These are phyloP conservation scores for Dendrocincla tyrannina DNA, from an alignment of 2,797 vertebrate species.

Conservation along the genomic window DNA sequence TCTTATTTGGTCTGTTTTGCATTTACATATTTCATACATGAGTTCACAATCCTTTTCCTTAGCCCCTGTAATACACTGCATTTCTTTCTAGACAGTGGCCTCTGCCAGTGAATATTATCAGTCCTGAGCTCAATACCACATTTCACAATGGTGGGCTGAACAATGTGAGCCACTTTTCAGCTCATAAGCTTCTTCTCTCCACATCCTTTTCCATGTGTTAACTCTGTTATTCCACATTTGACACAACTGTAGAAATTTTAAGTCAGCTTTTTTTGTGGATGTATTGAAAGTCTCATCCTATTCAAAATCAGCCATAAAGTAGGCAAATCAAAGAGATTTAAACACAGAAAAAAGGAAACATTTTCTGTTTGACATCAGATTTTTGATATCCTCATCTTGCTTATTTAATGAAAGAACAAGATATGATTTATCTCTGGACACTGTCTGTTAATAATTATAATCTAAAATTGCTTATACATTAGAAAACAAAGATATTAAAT, in stretches of 20 bases:
- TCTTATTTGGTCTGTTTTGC: background rate
- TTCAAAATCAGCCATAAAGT: background rate
- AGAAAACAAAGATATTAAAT: background rate
- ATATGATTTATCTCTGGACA: background rate
- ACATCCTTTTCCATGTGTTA: background rate
- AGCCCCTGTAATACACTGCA: background rate
- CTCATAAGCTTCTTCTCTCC: background rate
- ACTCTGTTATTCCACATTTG: background rate
- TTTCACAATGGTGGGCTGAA: background rate
- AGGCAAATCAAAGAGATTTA: background rate
- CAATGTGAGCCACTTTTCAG: background rate
- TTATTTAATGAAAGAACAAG: background rate
- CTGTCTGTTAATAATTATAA: background rate
- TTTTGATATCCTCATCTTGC: background rate
- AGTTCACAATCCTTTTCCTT: background rate
- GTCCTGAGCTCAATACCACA: background rate
- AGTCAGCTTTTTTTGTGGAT: background rate
- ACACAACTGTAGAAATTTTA: background rate
- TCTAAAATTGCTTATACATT: background rate
- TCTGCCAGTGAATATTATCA: background rate
- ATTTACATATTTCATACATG: background rate
- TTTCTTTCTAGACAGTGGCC: background rate
- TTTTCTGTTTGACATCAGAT: background rate
- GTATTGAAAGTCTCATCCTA: background rate
- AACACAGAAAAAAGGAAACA: background rate